These are phyloP conservation scores for Zygogramma bicolorata DNA, from an alignment of 2,888 invertebrate species.

Conservation along the genomic window DNA sequence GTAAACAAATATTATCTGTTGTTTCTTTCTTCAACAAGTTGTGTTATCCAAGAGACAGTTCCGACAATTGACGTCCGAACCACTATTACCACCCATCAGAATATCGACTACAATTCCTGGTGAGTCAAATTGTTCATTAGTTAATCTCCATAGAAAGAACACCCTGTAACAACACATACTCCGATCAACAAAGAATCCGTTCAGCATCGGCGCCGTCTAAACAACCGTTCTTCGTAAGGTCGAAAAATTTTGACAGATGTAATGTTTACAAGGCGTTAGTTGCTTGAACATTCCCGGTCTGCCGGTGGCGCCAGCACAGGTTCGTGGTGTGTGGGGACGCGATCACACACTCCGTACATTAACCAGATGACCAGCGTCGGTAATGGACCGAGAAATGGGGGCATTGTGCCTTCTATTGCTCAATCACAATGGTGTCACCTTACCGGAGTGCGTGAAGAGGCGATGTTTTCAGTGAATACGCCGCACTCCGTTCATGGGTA, in stretches of 20 bases:
- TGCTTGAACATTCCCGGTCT: constrained; percentile 32
- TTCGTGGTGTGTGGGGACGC: constrained; percentile 18
- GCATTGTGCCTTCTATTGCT: constrained; percentile 42
- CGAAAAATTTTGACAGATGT: constrained; percentile 38
- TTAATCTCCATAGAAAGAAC: too few relatives aligned
- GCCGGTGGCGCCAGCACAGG: constrained; percentile 44
- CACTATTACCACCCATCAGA: too few relatives aligned
- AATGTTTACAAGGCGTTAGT: constrained; percentile 39
- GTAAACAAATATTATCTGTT: too few relatives aligned
- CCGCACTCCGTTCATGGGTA: too few relatives aligned
- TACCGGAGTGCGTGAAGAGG: constrained; percentile 16
- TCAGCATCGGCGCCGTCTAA: constrained; percentile 24
- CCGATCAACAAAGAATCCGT: constrained; percentile 8
- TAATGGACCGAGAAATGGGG: constrained; percentile 54
- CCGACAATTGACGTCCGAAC: too few relatives aligned
- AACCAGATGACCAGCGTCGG: constrained; percentile 54
- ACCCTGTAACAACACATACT: too few relatives aligned
- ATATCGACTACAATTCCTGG: too few relatives aligned
- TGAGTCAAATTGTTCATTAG: too few relatives aligned
- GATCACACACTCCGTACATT: constrained; percentile 44
- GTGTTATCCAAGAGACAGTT: too few relatives aligned
- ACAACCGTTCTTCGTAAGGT: constrained; percentile 13
- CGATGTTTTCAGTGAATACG: too few relatives aligned
- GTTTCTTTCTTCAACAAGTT: too few relatives aligned
- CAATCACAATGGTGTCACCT: constrained; percentile 28